Conservation (phyloP, 1,140 invertebrate species). For the Drosophila subpulchrella region DNA sequence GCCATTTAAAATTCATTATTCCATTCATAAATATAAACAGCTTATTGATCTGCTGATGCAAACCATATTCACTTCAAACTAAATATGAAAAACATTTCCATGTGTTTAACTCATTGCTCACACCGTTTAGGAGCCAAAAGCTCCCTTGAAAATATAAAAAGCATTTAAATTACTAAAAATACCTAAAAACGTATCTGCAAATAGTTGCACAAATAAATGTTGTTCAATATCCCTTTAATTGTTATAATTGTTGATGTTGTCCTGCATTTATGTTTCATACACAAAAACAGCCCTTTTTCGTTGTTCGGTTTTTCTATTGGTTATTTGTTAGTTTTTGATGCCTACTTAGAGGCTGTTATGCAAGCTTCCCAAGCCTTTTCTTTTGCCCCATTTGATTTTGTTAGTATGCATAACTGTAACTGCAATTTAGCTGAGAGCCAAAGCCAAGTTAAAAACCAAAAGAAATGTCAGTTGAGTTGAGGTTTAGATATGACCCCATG, state of each 20-base stretch:
- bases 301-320: conserved; percentile 38
- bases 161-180: conserved; percentile 23
- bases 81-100: not conserved
- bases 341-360: conserved; percentile 76
- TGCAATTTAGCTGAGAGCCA: conserved; percentile 25
- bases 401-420: conserved; percentile 48
- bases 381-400: conserved; percentile 34
- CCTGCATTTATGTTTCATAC: conserved; percentile 58
- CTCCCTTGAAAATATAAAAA: conserved; percentile 14
- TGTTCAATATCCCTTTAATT: conserved; percentile 58
- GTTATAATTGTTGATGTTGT: conserved; percentile 73
- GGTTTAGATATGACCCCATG: conserved; percentile 13
- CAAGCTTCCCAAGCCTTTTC: conserved; percentile 57
- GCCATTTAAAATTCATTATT: not conserved
- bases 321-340: conserved; percentile 63
- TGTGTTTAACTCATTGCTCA: conserved; percentile 6
- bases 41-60: not conserved
- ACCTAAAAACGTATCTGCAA: conserved; percentile 55
- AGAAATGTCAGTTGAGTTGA: conserved; percentile 56
- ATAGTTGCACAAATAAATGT: conserved; percentile 70
- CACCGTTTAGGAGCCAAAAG: conserved; percentile 11
- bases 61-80: conserved; percentile 19
- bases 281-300: conserved; percentile 37
- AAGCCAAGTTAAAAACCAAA: conserved; percentile 27
- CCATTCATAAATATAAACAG: not conserved